These are phyloP conservation scores for Phalacrocorax brasilianus DNA, from an alignment of 2,113 vertebrate genomes.

Conservation along the genomic window DNA sequence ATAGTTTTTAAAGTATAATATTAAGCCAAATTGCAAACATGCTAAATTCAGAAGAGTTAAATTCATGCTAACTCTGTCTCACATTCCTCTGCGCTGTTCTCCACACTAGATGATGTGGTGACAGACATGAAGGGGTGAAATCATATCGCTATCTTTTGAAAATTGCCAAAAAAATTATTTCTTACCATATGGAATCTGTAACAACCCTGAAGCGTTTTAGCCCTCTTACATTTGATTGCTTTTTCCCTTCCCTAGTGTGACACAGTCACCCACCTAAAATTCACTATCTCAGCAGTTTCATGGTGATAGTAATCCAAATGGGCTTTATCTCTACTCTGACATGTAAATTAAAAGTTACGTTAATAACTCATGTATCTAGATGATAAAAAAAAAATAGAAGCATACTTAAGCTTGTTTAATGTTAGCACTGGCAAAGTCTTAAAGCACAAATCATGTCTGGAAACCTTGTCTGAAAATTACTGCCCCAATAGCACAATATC, in stretches of 20 bases:
- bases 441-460: background rate
- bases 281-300: constrained; percentile 22
- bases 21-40: background rate
- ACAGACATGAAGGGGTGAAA: constrained; percentile 23
- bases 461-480: background rate
- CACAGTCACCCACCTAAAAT: constrained; percentile 14
- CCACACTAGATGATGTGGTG: constrained; percentile 14
- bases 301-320: background rate
- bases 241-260: background rate
- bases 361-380: constrained; percentile 35
- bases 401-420: background rate
- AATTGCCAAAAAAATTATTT: constrained; percentile 38
- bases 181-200: constrained; percentile 13
- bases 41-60: background rate
- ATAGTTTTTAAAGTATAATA: background rate
- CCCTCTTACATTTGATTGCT: background rate
- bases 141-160: background rate
- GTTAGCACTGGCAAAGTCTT: constrained; percentile 37
- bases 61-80: background rate
- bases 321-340: constrained; percentile 1
- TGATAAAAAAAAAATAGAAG: background rate
- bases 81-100: background rate
- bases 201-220: background rate
- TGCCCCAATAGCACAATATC: background rate
- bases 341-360: background rate